A percentile compares a stretch with the other conserved stretches of the same genome.
Conservation (phyloP, 2,113 vertebrate genomes). For the Physeter macrocephalus region DNA sequence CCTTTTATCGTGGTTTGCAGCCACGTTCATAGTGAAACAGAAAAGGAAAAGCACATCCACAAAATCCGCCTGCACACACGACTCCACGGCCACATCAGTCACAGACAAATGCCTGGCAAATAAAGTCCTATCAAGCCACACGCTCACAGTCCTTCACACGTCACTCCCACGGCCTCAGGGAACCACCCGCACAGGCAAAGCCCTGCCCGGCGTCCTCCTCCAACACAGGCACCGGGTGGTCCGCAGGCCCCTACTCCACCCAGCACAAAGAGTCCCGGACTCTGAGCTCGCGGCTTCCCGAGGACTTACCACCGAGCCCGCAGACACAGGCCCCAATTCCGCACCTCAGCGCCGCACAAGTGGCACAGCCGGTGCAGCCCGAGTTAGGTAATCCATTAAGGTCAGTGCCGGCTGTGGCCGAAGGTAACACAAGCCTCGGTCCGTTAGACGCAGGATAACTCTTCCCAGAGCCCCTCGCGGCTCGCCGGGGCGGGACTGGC, state of each 20-base stretch:
- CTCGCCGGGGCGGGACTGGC: background rate
- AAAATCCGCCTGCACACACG: background rate
- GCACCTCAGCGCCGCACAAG: background rate
- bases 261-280: background rate
- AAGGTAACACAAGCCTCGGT: background rate
- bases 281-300: background rate
- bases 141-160: background rate
- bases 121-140: background rate
- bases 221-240: background rate
- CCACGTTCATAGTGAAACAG: background rate
- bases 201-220: background rate
- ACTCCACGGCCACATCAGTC: background rate
- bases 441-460: background rate
- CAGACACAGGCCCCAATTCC: background rate
- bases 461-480: slow-evolving; percentile 55
- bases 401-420: fast-evolving
- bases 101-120: background rate
- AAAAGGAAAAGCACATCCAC: background rate
- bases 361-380: background rate
- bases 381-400: fast-evolving
- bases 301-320: slow-evolving; percentile 8
- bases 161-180: background rate
- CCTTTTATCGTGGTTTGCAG: background rate
- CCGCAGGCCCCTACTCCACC: background rate
- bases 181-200: background rate